Evolutionary conservation across 1,140 invertebrate genomes (phyloP).

Genomic region (Papilio glaucus): DNA sequence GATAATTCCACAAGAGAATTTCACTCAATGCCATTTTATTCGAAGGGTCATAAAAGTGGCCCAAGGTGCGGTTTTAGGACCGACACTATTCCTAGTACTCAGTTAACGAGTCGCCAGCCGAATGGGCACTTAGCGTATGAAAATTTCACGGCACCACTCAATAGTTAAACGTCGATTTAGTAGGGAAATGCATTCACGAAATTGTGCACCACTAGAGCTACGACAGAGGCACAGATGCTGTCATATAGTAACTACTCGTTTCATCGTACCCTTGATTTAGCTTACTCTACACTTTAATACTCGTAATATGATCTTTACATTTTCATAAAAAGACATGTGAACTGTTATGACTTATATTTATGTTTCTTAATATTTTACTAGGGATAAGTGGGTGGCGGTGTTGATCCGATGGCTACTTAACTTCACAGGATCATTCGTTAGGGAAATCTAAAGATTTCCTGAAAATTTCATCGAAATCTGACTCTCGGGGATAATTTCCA

Average conservation of each 20-base stretch:
- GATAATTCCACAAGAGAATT: no score
- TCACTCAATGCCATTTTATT: background rate
- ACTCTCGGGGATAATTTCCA: no score
- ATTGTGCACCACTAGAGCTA: slow-evolving; percentile 46
- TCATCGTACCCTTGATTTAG: slow-evolving; percentile 32
- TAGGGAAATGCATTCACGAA: slow-evolving; percentile 56
- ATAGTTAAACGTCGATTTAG: slow-evolving; percentile 59
- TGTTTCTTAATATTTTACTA: no score
- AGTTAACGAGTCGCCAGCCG: slow-evolving; percentile 51
- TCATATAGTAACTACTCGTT: slow-evolving; percentile 34
- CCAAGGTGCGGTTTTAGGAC: slow-evolving; percentile 5
- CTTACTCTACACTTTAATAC: background rate
- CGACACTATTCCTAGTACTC: slow-evolving; percentile 30
- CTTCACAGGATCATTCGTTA: no score
- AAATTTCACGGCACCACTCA: slow-evolving; percentile 61
- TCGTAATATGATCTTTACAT: no score
- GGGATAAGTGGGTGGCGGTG: no score
- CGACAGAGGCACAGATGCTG: slow-evolving; percentile 38
- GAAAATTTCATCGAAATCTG: no score
- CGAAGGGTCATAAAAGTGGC: background rate
- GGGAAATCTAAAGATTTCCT: no score
- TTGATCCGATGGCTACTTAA: no score
- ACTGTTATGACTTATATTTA: no score
- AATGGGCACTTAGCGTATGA: slow-evolving; percentile 63
- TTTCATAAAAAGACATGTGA: no score